phyloP scores from a whole-genome alignment of 2,113 vertebrate species.

The Nesoenas mayeri region DNA sequence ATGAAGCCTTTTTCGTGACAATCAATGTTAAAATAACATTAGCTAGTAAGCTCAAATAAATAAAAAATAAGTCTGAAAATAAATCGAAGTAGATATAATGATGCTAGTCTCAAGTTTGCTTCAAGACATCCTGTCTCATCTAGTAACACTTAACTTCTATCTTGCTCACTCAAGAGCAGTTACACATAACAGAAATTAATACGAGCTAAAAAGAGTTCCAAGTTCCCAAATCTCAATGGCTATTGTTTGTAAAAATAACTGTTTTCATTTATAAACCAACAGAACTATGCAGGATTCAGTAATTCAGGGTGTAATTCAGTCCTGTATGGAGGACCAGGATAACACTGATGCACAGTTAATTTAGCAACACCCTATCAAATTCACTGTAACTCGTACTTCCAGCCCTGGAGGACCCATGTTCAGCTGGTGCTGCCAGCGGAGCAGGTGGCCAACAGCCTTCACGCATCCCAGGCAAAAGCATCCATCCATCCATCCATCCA shows the following conservation, averaged over 20 bases:
- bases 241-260: background rate
- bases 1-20: background rate
- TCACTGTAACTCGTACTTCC: rapidly evolving
- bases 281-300: background rate
- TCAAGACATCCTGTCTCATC: conserved; percentile 39
- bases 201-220: background rate
- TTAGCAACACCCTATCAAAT: background rate
- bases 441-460: rapidly evolving
- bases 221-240: background rate
- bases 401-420: background rate
- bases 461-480: background rate
- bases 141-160: background rate
- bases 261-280: background rate
- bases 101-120: conserved; percentile 15
- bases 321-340: background rate
- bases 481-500: background rate
- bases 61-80: conserved; percentile 40
- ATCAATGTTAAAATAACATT: conserved; percentile 27
- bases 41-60: conserved; percentile 34
- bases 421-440: rapidly evolving
- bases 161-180: background rate
- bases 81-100: conserved; percentile 46
- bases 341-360: background rate
- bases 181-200: background rate
- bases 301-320: background rate